A percentile compares a stretch with the other conserved stretches of the same genome.
These are phyloP conservation scores for Uria lomvia DNA, from an alignment of 2,113 vertebrate genomes.

Conservation along the genomic window DNA sequence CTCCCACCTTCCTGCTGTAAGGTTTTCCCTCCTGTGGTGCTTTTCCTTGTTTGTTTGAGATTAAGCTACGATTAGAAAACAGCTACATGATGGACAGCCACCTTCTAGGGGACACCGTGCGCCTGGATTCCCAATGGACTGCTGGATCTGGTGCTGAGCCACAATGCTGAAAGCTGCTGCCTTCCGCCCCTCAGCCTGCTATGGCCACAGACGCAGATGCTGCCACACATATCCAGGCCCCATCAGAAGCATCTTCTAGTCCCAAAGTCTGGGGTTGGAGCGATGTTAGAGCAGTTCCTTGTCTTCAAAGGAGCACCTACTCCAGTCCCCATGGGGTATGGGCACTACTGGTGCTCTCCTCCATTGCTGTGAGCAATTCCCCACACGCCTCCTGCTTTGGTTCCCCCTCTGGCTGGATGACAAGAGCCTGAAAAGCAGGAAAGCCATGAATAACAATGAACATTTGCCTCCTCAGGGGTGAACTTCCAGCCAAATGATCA, in stretches of 20 bases:
- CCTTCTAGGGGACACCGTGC: neutral
- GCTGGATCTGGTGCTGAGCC: neutral
- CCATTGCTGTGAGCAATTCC: neutral
- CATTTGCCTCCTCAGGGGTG: neutral
- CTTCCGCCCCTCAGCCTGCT: neutral
- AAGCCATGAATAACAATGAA: neutral
- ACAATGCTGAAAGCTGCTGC: neutral
- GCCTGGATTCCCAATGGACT: neutral
- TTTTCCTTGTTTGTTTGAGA: neutral
- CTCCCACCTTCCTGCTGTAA: neutral
- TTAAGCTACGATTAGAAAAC: neutral
- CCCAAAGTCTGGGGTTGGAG: neutral
- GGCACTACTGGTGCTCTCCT: neutral
- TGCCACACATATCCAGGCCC: neutral
- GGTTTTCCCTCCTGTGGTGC: neutral
- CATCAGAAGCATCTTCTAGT: neutral
- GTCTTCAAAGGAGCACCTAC: neutral
- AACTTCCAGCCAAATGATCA: neutral
- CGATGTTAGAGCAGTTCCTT: neutral
- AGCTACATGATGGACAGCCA: neutral
- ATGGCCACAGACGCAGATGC: neutral
- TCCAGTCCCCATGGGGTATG: neutral
- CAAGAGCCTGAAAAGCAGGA: neutral
- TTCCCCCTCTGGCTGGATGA: neutral
- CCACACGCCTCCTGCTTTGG: neutral